Conservation (phyloP, 2,888 invertebrate species). For the Caenorhabditis sinica region DNA sequence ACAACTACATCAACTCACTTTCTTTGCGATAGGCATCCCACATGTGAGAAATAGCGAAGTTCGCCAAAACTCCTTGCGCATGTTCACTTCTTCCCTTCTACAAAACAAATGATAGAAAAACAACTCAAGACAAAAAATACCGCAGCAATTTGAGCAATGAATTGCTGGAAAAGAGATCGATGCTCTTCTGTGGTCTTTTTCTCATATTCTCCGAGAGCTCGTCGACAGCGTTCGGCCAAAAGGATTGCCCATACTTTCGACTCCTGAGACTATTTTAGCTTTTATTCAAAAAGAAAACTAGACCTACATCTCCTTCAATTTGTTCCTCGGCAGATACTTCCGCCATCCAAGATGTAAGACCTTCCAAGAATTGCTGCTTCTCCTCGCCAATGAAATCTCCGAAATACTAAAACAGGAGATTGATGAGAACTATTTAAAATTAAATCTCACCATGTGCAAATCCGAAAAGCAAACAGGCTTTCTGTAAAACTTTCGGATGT, state of each 20-base stretch:
- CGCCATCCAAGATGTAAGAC: constrained; percentile 36
- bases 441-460: constrained; percentile 46
- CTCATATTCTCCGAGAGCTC: constrained; percentile 54
- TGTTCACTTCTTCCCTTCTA: constrained; percentile 42
- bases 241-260: constrained; percentile 63
- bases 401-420: constrained; percentile 45
- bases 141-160: constrained; percentile 61
- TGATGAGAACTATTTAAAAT: not conserved
- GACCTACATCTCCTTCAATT: constrained; percentile 31
- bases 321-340: constrained; percentile 39
- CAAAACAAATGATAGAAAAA: not conserved
- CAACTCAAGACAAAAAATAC: constrained; percentile 2
- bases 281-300: not conserved
- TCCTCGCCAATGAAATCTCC: constrained; percentile 14
- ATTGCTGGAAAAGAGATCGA: constrained; percentile 57
- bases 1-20: constrained; percentile 16
- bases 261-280: constrained; percentile 19
- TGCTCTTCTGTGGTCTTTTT: constrained; percentile 26
- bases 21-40: constrained; percentile 65
- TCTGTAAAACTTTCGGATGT: constrained; percentile 91
- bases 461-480: constrained; percentile 93
- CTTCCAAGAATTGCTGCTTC: constrained; percentile 37
- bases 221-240: constrained; percentile 44
- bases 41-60: constrained; percentile 44
- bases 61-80: constrained; percentile 47